Evolutionary conservation across 2,113 vertebrate species (phyloP).

Genomic region (Excalfactoria chinensis): DNA sequence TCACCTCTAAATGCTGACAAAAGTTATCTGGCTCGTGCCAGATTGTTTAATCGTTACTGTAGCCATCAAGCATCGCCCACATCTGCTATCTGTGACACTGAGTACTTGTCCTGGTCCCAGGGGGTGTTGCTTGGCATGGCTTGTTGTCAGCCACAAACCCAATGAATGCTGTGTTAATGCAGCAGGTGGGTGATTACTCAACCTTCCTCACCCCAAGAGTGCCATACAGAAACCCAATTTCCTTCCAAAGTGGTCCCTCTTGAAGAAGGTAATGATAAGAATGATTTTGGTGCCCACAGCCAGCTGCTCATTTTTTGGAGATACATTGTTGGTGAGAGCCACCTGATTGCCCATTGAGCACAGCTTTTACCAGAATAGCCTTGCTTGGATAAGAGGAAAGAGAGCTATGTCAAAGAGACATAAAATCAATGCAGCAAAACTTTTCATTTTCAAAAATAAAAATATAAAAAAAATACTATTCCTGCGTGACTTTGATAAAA

Average conservation of each 20-base stretch:
- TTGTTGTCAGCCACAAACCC: neutral
- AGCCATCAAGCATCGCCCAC: accelerated
- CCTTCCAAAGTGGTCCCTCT: neutral
- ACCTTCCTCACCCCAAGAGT: neutral
- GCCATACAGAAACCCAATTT: neutral
- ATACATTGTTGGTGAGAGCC: neutral
- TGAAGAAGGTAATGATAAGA: neutral
- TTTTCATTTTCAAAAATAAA: neutral
- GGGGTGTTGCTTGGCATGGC: too few relatives aligned
- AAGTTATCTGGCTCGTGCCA: neutral
- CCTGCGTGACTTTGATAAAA: neutral
- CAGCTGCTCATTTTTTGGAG: neutral
- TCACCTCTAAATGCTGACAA: neutral
- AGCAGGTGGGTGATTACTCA: neutral
- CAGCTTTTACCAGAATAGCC: neutral
- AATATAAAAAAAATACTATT: neutral
- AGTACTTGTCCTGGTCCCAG: neutral
- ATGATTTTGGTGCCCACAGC: neutral
- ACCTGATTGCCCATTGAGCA: neutral
- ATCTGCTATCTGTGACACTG: neutral
- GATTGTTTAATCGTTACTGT: accelerated
- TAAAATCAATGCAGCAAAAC: neutral
- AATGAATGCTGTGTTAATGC: accelerated
- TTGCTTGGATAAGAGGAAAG: neutral
- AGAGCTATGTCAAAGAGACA: neutral